Evolutionary conservation across 2,113 vertebrate species (phyloP).

Genomic region (Trachemys scripta): DNA sequence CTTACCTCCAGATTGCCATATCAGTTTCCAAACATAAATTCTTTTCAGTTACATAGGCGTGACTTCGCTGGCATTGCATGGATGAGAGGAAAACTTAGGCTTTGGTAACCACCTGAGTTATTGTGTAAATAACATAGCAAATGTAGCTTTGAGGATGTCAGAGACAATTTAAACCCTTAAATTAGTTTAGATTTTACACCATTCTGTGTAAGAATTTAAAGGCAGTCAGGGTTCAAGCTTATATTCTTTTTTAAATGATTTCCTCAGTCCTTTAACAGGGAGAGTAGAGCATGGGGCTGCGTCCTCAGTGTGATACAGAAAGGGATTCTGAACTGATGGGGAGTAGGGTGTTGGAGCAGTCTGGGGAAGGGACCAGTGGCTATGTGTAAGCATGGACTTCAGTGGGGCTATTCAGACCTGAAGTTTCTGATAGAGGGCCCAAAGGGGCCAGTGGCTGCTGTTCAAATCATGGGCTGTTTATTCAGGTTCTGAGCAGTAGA

Average conservation of each 20-base stretch:
- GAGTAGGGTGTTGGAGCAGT: background rate
- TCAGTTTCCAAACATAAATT: constrained; percentile 44
- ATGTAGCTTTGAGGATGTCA: constrained; percentile 13
- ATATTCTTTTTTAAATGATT: constrained; percentile 66
- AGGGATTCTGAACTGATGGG: background rate
- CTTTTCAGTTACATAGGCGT: background rate
- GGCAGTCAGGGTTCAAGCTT: background rate
- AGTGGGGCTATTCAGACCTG: background rate
- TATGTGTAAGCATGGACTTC: background rate
- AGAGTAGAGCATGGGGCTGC: background rate
- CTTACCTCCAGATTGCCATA: constrained; percentile 4
- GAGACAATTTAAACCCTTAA: background rate
- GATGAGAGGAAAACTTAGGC: constrained; percentile 39
- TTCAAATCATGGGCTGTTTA: background rate
- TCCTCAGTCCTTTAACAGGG: constrained; percentile 23
- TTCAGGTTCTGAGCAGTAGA: background rate
- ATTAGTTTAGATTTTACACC: background rate
- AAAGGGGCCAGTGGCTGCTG: background rate
- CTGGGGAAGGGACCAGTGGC: background rate
- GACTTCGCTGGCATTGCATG: background rate
- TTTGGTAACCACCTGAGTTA: constrained; percentile 13
- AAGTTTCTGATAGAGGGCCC: background rate
- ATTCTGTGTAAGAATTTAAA: constrained; percentile 14
- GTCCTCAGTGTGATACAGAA: background rate
- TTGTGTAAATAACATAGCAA: background rate